Conservation (phyloP, 1,140 invertebrate species). For the Ylistrum balloti region DNA sequence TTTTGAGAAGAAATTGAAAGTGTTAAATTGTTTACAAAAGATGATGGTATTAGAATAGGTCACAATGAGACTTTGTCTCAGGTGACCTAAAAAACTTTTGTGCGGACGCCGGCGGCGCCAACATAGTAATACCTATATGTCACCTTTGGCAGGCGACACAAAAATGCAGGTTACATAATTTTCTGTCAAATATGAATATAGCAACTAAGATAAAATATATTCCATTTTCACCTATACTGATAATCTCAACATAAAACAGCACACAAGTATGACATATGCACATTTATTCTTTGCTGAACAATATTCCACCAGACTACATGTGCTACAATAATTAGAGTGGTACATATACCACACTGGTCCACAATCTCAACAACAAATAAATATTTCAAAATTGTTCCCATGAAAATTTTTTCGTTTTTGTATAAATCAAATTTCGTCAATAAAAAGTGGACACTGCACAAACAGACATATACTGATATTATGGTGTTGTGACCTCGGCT, state of each 20-base stretch:
- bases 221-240: no score
- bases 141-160: no score
- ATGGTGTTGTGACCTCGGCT: background rate
- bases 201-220: no score
- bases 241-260: background rate
- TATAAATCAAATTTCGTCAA: background rate
- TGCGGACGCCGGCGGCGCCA: no score
- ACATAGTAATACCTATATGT: no score
- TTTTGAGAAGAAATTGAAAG: no score
- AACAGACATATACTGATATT: background rate
- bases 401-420: background rate
- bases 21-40: no score
- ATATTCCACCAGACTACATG: background rate
- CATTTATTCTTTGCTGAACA: conserved; percentile 39
- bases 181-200: no score
- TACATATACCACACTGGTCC: background rate
- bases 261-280: conserved; percentile 8
- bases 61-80: no score
- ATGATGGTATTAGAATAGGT: no score
- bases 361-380: conserved; percentile 15
- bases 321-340: background rate
- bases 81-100: no score
- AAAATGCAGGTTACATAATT: no score
- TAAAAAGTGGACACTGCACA: background rate
- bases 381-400: background rate